These are phyloP conservation scores for Capra hircus DNA, from an alignment of 2,113 vertebrate genomes.

Conservation along the genomic window DNA sequence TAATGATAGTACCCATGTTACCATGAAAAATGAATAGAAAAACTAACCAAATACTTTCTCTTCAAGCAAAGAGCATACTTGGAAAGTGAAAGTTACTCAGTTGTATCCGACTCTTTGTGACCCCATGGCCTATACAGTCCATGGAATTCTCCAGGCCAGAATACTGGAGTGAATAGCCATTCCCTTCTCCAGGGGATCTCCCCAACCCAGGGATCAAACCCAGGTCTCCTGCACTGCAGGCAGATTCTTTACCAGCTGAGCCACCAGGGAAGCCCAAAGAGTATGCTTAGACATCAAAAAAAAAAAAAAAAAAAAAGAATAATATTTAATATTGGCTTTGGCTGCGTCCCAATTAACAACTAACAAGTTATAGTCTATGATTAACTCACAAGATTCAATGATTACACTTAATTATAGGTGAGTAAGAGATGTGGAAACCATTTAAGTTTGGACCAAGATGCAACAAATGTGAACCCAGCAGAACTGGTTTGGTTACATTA, in stretches of 20 bases:
- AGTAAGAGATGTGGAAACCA: conserved; percentile 14
- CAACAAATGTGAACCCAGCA: neutral
- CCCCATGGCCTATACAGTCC: neutral
- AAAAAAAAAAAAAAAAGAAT: neutral
- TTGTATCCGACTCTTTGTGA: neutral
- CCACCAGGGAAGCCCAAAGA: neutral
- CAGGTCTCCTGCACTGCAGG: neutral
- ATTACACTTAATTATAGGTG: neutral
- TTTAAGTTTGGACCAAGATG: conserved; percentile 20
- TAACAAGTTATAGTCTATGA: neutral
- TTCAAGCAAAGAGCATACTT: neutral
- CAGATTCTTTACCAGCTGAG: neutral
- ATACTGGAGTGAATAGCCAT: neutral
- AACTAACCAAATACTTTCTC: neutral
- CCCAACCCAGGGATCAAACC: neutral
- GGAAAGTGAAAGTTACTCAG: neutral
- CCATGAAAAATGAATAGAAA: neutral
- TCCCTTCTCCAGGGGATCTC: neutral
- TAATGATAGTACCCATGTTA: neutral
- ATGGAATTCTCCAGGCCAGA: neutral
- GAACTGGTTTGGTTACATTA: neutral
- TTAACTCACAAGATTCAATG: conserved; percentile 29
- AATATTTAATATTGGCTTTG: neutral
- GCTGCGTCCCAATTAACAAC: conserved; percentile 1
- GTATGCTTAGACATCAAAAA: neutral